Evolutionary conservation across 2,113 vertebrate genomes (phyloP).

Genomic region (Craseonycteris thonglongyai): DNA sequence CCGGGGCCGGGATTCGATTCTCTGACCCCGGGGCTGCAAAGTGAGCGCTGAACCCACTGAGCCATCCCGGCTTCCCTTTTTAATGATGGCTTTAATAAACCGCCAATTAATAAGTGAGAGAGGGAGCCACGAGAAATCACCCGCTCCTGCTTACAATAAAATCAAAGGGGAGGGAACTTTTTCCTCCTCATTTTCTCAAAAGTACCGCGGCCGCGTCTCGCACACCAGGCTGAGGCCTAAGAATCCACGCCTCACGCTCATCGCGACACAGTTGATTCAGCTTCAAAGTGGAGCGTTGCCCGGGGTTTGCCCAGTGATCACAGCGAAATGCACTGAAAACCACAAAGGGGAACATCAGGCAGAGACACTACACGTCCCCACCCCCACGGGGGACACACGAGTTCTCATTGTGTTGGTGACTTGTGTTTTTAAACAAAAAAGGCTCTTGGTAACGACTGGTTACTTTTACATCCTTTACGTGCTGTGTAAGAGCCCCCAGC

Average conservation of each 20-base stretch:
- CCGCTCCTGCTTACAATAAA: conserved; percentile 49
- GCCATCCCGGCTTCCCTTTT: conserved; percentile 61
- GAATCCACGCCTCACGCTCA: neutral
- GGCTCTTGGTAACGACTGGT: conserved; percentile 53
- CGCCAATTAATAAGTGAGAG: conserved; percentile 58
- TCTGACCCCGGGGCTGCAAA: too few relatives aligned
- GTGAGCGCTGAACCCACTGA: too few relatives aligned
- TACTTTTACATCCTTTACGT: conserved; percentile 55
- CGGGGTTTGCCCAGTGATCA: conserved; percentile 46
- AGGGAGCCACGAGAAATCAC: conserved; percentile 42
- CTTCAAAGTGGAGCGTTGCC: conserved; percentile 58
- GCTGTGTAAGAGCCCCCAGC: neutral
- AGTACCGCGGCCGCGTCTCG: neutral
- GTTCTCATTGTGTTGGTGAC: conserved; percentile 47
- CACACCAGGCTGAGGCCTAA: neutral
- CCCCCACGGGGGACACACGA: neutral
- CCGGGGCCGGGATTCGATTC: too few relatives aligned
- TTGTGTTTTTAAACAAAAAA: conserved; percentile 3
- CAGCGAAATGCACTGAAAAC: conserved; percentile 30
- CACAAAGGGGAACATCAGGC: neutral
- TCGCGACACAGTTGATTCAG: neutral
- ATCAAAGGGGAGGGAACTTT: neutral
- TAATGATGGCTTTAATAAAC: conserved; percentile 67
- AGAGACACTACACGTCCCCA: conserved; percentile 38
- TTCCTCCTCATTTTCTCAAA: neutral